These are phyloP conservation scores for Apis florea DNA, from an alignment of 1,140 invertebrate genomes.

Conservation along the genomic window DNA sequence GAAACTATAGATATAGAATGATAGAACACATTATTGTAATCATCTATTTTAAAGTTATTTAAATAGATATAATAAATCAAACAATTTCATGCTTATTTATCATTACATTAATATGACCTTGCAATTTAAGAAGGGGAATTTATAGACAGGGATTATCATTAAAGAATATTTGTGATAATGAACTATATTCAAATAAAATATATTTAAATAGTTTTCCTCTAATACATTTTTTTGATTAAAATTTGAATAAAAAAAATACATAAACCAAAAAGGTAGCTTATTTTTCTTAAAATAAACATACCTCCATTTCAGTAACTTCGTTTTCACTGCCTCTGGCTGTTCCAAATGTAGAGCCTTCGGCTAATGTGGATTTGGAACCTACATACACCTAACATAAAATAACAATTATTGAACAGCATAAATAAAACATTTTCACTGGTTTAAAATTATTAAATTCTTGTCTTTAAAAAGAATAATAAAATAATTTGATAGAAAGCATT, in stretches of 20 bases:
- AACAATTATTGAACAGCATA: slow-evolving; percentile 49
- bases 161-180: slow-evolving; percentile 18
- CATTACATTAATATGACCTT: slow-evolving; percentile 78
- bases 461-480: not conserved
- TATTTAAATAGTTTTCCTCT: not conserved
- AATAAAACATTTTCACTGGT: not conserved
- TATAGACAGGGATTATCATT: slow-evolving; percentile 28
- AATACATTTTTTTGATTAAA: not conserved
- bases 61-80: slow-evolving; percentile 68
- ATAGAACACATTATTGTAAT: slow-evolving; percentile 64
- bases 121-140: slow-evolving; percentile 72
- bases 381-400: slow-evolving; percentile 76
- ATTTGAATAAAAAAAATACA: not conserved
- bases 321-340: slow-evolving; percentile 73
- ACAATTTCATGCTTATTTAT: slow-evolving; percentile 73
- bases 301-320: slow-evolving; percentile 77
- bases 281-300: slow-evolving; percentile 65
- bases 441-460: not conserved
- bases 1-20: slow-evolving; percentile 27
- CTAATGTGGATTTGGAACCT: slow-evolving; percentile 76
- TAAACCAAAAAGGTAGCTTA: slow-evolving; percentile 34
- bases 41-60: slow-evolving; percentile 67
- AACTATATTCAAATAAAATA: slow-evolving; percentile 2
- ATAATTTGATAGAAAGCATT: not conserved
- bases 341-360: slow-evolving; percentile 75